These are phyloP conservation scores for Chalcosyrphus nemorum DNA, from an alignment of 2,888 invertebrate genomes.

Conservation along the genomic window DNA sequence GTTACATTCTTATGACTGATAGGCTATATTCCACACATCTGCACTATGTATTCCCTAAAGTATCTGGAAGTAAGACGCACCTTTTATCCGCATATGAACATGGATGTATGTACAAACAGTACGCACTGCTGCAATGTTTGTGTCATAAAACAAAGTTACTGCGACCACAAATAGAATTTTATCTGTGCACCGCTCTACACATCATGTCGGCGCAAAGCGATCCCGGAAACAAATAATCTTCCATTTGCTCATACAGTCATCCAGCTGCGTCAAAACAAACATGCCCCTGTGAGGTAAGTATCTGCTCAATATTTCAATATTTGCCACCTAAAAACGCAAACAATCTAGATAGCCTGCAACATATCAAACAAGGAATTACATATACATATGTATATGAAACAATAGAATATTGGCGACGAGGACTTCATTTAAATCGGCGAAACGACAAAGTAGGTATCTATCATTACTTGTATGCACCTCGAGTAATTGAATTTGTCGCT, in stretches of 20 bases:
- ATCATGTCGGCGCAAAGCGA: neutral
- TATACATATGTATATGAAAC: too few species aligned
- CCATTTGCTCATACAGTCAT: constrained; percentile 18
- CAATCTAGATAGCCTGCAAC: neutral
- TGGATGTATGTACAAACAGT: neutral
- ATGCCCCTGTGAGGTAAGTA: neutral
- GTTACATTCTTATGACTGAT: too few species aligned
- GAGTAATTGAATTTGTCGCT: neutral
- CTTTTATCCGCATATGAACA: too few species aligned
- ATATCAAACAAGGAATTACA: neutral
- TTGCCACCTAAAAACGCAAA: constrained; percentile 6
- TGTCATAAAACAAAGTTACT: neutral
- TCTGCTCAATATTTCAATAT: constrained; percentile 4
- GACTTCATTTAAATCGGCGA: too few species aligned
- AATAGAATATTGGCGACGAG: too few species aligned
- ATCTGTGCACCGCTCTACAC: neutral
- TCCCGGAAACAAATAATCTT: constrained; percentile 26
- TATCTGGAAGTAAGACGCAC: too few species aligned
- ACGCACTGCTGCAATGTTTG: neutral
- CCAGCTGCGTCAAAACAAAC: constrained; percentile 52
- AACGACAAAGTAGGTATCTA: neutral
- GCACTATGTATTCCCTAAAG: too few species aligned
- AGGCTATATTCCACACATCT: too few species aligned
- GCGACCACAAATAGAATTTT: too few species aligned
- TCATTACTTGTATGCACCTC: too few species aligned